Conservation (phyloP, 2,113 vertebrate species). For the Pteruthius melanotis region DNA sequence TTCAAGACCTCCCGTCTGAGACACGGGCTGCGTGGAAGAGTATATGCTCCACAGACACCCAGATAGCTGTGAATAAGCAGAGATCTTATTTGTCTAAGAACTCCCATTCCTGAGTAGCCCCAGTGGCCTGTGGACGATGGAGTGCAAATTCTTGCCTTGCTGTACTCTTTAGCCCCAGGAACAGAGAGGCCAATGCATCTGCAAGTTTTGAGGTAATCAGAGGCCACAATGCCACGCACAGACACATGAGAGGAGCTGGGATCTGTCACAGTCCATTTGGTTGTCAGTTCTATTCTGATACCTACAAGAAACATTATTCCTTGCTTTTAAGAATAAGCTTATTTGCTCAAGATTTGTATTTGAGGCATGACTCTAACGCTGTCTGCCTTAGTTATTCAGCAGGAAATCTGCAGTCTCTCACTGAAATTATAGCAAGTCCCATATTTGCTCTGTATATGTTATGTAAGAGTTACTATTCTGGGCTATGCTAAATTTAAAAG, state of each 20-base stretch:
- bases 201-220: background rate
- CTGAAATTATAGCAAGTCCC: conserved; percentile 24
- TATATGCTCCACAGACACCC: background rate
- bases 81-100: background rate
- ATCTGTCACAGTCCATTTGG: background rate
- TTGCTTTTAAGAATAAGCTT: conserved; percentile 1
- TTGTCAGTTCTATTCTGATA: background rate
- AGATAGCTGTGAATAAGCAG: background rate
- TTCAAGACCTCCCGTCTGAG: background rate
- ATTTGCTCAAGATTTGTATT: background rate
- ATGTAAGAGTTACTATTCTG: conserved; percentile 54
- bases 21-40: background rate
- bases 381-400: background rate
- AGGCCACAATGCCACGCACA: background rate
- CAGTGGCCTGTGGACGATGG: background rate
- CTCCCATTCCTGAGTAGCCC: background rate
- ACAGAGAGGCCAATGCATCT: background rate
- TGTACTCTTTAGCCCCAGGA: background rate
- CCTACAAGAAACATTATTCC: background rate
- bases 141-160: background rate
- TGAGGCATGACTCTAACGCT: background rate
- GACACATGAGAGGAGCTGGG: background rate
- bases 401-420: conserved; percentile 26
- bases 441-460: conserved; percentile 42
- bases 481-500: conserved; percentile 36